Evolutionary conservation across 2,797 vertebrate genomes (phyloP).

Genomic region (Leuciscus waleckii): DNA sequence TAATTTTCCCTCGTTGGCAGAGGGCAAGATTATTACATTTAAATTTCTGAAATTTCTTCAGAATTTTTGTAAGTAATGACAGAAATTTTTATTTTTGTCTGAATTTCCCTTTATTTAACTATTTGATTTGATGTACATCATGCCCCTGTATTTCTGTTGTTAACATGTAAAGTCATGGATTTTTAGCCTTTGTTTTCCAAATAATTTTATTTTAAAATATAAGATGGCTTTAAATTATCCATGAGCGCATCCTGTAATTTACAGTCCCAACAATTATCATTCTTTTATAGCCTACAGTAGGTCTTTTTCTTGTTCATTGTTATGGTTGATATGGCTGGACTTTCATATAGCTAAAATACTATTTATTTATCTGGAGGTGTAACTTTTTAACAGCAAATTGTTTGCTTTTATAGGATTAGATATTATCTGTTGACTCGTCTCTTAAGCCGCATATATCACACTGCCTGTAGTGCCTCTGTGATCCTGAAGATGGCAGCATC

Average conservation of each 20-base stretch:
- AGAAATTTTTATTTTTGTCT: not conserved
- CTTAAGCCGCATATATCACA: not conserved
- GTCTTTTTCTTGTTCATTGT: not conserved
- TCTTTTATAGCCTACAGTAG: not conserved
- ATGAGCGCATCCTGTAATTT: not conserved
- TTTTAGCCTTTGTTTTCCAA: not conserved
- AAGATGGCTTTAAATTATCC: not conserved
- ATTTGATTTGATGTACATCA: not conserved
- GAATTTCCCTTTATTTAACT: not conserved
- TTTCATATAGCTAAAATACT: not conserved
- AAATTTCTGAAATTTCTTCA: not conserved
- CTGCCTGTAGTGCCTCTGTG: not conserved
- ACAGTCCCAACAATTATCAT: too few species aligned
- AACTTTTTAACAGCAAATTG: not conserved
- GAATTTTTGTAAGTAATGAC: not conserved
- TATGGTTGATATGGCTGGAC: not conserved
- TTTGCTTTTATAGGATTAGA: not conserved
- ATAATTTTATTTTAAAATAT: not conserved
- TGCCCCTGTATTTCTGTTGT: not conserved
- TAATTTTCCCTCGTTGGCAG: not conserved
- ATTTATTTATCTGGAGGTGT: not conserved
- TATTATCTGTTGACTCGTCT: not conserved
- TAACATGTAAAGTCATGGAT: not conserved
- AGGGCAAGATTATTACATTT: not conserved
- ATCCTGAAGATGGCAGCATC: slow-evolving; percentile 74